These are phyloP conservation scores for Acanthornis magna DNA, from an alignment of 2,797 vertebrate species.

Conservation along the genomic window DNA sequence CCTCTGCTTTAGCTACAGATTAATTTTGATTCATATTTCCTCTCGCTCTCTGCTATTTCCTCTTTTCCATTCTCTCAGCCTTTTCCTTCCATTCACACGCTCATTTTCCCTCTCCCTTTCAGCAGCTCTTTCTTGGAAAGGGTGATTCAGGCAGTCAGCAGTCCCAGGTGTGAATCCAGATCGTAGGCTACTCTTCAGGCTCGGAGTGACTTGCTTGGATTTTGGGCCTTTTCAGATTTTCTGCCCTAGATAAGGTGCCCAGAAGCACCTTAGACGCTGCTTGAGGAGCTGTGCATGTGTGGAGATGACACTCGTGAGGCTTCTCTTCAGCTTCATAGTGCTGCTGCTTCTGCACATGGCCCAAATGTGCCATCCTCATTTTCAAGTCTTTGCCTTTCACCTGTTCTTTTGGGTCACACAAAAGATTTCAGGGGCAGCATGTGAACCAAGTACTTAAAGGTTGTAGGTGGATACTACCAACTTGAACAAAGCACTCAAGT, in stretches of 20 bases:
- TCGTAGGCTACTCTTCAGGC: background rate
- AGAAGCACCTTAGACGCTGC: background rate
- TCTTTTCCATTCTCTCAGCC: background rate
- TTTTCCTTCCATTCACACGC: background rate
- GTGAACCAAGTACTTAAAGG: background rate
- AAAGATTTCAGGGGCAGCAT: background rate
- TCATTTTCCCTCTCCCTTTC: background rate
- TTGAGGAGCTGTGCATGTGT: background rate
- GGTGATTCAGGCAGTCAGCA: background rate
- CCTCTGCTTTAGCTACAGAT: background rate
- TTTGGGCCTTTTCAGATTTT: background rate
- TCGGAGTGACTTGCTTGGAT: background rate
- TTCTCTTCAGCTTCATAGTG: background rate
- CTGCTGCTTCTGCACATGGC: background rate
- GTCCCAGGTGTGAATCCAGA: background rate
- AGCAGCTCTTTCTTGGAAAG: background rate
- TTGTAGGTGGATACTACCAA: background rate
- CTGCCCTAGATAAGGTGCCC: background rate
- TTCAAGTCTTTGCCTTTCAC: background rate
- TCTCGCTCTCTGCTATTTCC: background rate
- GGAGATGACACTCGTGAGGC: accelerated
- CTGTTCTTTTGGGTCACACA: background rate
- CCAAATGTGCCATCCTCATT: background rate
- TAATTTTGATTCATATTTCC: background rate
- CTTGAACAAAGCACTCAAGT: background rate